These are phyloP conservation scores for Apogon talboti DNA, from an alignment of 2,797 vertebrate genomes.

Conservation along the genomic window DNA sequence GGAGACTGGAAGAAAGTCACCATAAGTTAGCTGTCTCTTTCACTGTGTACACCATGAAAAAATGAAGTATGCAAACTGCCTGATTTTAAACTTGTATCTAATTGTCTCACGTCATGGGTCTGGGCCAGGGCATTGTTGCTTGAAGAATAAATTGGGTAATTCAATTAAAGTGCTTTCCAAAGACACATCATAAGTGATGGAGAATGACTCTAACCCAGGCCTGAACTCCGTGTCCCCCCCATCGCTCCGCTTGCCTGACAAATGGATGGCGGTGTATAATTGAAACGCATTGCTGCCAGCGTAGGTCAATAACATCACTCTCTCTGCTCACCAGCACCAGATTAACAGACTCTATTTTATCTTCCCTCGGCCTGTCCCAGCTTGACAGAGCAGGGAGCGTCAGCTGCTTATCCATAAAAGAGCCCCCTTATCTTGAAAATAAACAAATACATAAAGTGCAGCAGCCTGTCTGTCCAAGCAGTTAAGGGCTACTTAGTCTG, in stretches of 20 bases:
- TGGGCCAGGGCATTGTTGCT: slow-evolving; percentile 95
- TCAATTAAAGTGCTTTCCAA: slow-evolving; percentile 98
- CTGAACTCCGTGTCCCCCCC: slow-evolving; percentile 92
- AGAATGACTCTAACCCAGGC: slow-evolving; percentile 97
- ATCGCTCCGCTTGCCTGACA: slow-evolving; percentile 96
- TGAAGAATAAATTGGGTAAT: slow-evolving; percentile 99
- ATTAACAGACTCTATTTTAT: slow-evolving; percentile 97
- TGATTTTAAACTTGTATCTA: slow-evolving; percentile 96
- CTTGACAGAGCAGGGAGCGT: slow-evolving; percentile 91
- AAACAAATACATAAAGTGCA: slow-evolving; percentile 87
- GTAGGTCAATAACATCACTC: slow-evolving; percentile 98
- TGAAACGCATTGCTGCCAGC: slow-evolving; percentile 99
- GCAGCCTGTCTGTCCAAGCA: slow-evolving; percentile 80
- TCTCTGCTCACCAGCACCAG: slow-evolving; percentile 81
- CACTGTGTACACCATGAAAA: slow-evolving; percentile 72
- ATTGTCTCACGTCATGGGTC: slow-evolving; percentile 97
- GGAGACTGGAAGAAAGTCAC: slow-evolving; percentile 32
- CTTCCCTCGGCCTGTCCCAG: slow-evolving; percentile 89
- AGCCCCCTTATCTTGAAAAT: slow-evolving; percentile 91
- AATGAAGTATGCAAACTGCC: slow-evolving; percentile 93
- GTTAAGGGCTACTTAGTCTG: slow-evolving; percentile 81
- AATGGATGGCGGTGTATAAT: slow-evolving; percentile 99
- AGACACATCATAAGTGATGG: slow-evolving; percentile 99
- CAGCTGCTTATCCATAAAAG: slow-evolving; percentile 97
- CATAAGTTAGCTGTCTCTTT: slow-evolving; percentile 57